Percentiles rank a stretch among this genome's conserved stretches.
These are phyloP conservation scores for Yoshiicerus persimilis DNA, from an alignment of 1,140 invertebrate genomes.

Conservation along the genomic window DNA sequence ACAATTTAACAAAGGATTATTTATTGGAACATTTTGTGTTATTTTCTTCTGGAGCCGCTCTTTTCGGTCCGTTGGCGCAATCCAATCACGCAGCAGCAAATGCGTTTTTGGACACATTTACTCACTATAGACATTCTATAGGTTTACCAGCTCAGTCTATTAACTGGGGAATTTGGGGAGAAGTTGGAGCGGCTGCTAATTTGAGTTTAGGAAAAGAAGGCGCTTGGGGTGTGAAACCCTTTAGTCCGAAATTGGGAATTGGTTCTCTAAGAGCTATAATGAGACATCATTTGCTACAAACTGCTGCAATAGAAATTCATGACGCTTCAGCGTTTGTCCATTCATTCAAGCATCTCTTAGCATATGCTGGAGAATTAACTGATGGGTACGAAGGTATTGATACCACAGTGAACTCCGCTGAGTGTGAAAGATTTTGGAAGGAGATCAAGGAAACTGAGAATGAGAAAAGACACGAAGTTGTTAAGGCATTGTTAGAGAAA, in stretches of 20 bases:
- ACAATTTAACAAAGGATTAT: not conserved
- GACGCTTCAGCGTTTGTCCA: not conserved
- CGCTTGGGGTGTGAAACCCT: not conserved
- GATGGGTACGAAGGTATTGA: not conserved
- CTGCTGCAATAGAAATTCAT: not conserved
- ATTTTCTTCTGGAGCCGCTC: conserved; percentile 17
- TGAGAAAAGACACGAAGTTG: not conserved
- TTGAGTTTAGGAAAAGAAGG: not conserved
- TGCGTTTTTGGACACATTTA: conserved; percentile 22
- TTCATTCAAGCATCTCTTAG: not conserved
- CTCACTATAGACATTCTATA: not conserved
- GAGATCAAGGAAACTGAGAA: not conserved
- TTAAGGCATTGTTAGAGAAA: not conserved
- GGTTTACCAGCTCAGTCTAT: conserved; percentile 23
- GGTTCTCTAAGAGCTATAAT: not conserved
- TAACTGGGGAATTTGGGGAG: conserved; percentile 34
- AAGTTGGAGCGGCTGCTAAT: not conserved
- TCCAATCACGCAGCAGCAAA: conserved; percentile 3
- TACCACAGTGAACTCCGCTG: not conserved
- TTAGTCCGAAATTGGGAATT: conserved; percentile 4
- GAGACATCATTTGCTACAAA: not conserved
- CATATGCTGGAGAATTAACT: not conserved
- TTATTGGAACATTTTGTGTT: conserved; percentile 27
- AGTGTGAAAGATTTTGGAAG: not conserved
- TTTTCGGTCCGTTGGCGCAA: not conserved